Evolutionary conservation across 2,888 invertebrate genomes (phyloP).

Genomic region (Synergus itoensis): DNA sequence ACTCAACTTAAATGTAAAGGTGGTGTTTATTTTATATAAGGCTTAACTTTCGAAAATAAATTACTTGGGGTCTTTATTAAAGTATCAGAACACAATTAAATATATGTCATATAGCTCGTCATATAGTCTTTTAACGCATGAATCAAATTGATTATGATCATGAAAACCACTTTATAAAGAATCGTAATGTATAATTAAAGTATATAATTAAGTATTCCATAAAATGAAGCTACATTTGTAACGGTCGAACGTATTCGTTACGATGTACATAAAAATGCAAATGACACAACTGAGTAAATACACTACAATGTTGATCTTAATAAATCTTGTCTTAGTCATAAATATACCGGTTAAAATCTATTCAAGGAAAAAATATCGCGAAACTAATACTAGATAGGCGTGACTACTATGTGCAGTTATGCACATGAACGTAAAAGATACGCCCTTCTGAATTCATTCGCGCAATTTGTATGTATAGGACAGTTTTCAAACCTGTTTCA

Average conservation of each 20-base stretch:
- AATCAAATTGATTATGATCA: too few species aligned
- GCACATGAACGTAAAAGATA: conserved; percentile 17
- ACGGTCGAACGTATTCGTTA: not conserved
- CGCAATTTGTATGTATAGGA: conserved; percentile 24
- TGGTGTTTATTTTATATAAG: conserved; percentile 14
- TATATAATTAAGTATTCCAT: not conserved
- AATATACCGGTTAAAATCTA: conserved; percentile 26
- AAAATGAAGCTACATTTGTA: not conserved
- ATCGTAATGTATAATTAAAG: too few species aligned
- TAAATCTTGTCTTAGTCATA: conserved; percentile 32
- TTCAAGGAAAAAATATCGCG: not conserved
- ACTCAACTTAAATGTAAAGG: conserved; percentile 23
- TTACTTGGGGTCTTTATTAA: not conserved
- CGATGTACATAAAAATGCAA: not conserved
- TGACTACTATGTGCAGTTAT: not conserved
- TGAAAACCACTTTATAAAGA: too few species aligned
- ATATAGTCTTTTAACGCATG: too few species aligned
- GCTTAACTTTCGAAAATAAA: conserved; percentile 11
- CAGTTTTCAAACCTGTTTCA: conserved; percentile 35
- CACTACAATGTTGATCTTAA: conserved; percentile 16
- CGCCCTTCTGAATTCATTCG: conserved; percentile 19
- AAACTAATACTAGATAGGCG: conserved; percentile 21
- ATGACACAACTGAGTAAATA: conserved; percentile 11
- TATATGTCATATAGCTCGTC: too few species aligned
- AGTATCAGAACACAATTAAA: too few species aligned